phyloP scores from a whole-genome alignment of 2,113 vertebrate genomes.

The Donacobius atricapilla region DNA sequence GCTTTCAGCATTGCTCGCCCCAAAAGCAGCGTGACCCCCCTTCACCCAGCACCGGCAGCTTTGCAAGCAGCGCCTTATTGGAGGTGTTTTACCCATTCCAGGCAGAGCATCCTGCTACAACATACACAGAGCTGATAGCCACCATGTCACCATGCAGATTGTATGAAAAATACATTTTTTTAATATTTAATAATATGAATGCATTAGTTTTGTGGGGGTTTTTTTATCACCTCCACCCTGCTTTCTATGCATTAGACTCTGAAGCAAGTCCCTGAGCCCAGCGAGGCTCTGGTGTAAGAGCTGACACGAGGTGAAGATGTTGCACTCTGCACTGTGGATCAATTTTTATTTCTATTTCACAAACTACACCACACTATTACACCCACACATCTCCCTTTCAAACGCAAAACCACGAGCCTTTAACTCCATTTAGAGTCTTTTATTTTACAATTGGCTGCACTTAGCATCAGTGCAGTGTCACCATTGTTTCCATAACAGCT shows the following conservation, averaged over 20 bases:
- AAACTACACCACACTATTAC: neutral
- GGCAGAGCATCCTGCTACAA: neutral
- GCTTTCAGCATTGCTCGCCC: neutral
- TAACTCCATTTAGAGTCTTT: neutral
- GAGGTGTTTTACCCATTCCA: neutral
- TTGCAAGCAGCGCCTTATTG: neutral
- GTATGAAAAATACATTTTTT: neutral
- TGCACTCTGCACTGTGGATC: neutral
- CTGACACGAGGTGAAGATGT: neutral
- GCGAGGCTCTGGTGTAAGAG: neutral
- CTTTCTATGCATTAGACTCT: rapidly evolving
- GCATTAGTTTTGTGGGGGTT: neutral
- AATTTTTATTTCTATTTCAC: neutral
- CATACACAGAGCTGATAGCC: neutral
- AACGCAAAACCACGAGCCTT: neutral
- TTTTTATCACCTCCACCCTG: neutral
- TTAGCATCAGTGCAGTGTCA: neutral
- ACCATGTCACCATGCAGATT: rapidly evolving
- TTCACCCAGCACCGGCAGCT: neutral
- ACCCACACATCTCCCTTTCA: neutral
- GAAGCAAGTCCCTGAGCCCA: neutral
- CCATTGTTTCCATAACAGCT: neutral
- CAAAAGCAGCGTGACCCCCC: neutral
- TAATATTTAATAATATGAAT: neutral
- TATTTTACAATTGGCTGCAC: neutral